Percentiles rank a stretch among this genome's conserved stretches.
phyloP scores from a whole-genome alignment of 1,140 invertebrate species.

The Sinella curviseta region DNA sequence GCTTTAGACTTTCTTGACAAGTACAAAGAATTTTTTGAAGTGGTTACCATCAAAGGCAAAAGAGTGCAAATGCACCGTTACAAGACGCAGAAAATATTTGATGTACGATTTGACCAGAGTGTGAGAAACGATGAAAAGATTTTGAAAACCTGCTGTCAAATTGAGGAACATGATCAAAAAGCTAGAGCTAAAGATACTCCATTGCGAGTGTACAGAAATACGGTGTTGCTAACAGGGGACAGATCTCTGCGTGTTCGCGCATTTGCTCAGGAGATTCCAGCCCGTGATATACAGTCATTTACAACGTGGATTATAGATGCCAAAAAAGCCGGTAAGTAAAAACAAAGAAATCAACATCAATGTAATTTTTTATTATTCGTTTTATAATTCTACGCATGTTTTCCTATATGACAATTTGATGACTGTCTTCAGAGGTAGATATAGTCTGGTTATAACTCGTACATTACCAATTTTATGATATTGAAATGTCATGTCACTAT shows the following conservation, averaged over 20 bases:
- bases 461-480: too few species aligned
- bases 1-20: conserved; percentile 31
- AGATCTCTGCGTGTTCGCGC: conserved; percentile 19
- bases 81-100: conserved; percentile 36
- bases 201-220: conserved; percentile 37
- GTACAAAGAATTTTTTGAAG: not conserved
- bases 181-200: conserved; percentile 26
- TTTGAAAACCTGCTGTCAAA: conserved; percentile 30
- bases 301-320: not conserved
- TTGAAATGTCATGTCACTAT: too few species aligned
- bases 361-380: too few species aligned
- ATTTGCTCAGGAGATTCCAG: not conserved
- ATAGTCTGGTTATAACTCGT: too few species aligned
- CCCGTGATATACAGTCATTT: not conserved
- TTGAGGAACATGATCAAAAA: conserved; percentile 26
- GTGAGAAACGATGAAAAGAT: conserved; percentile 42
- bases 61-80: conserved; percentile 6
- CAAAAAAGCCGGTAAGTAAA: too few species aligned
- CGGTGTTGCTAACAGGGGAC: conserved; percentile 36
- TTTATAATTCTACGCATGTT: too few species aligned
- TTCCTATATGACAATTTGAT: too few species aligned
- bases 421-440: too few species aligned
- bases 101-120: not conserved
- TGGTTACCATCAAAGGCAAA: conserved; percentile 30
- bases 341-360: too few species aligned